These are phyloP conservation scores for Chaunax sp. DNA, from an alignment of 2,797 vertebrate species.

Conservation along the genomic window DNA sequence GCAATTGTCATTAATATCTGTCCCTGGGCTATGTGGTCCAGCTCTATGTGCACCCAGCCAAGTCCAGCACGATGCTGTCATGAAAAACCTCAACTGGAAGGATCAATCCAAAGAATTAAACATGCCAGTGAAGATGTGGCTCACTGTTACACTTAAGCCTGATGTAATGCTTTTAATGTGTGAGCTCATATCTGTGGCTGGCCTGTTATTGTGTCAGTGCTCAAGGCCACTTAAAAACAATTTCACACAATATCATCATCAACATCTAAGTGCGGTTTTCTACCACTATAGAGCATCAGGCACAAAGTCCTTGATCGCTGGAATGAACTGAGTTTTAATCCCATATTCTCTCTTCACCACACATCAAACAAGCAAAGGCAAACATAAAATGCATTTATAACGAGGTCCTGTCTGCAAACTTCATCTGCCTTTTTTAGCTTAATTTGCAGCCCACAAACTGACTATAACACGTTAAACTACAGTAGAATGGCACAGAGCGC, in stretches of 20 bases:
- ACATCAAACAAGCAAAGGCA: slow-evolving; percentile 5
- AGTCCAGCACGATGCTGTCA: slow-evolving; percentile 23
- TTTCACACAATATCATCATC: slow-evolving; percentile 43
- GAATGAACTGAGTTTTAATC: slow-evolving; percentile 52
- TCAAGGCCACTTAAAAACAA: slow-evolving; percentile 14
- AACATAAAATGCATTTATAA: slow-evolving; percentile 11
- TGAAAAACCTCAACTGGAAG: slow-evolving; percentile 19
- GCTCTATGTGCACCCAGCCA: slow-evolving; percentile 11
- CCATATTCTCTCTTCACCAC: not conserved
- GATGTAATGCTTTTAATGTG: slow-evolving; percentile 13
- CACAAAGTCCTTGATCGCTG: slow-evolving; percentile 43
- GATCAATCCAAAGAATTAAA: slow-evolving; percentile 7
- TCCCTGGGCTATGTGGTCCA: slow-evolving; percentile 34
- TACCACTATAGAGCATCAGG: slow-evolving; percentile 4
- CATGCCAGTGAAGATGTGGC: slow-evolving; percentile 4
- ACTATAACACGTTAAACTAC: slow-evolving; percentile 1
- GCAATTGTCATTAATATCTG: slow-evolving; percentile 41
- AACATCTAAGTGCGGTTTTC: slow-evolving; percentile 26
- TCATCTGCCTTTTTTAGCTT: slow-evolving; percentile 17
- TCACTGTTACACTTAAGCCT: not conserved
- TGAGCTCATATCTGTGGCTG: slow-evolving; percentile 4
- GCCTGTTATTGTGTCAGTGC: slow-evolving; percentile 22
- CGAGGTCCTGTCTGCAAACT: slow-evolving; percentile 11
- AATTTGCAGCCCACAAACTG: not conserved
- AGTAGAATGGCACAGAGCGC: not conserved